Base-by-base conservation (phyloP, 23 tunicate species). In the Ascidia mentula region DNA sequence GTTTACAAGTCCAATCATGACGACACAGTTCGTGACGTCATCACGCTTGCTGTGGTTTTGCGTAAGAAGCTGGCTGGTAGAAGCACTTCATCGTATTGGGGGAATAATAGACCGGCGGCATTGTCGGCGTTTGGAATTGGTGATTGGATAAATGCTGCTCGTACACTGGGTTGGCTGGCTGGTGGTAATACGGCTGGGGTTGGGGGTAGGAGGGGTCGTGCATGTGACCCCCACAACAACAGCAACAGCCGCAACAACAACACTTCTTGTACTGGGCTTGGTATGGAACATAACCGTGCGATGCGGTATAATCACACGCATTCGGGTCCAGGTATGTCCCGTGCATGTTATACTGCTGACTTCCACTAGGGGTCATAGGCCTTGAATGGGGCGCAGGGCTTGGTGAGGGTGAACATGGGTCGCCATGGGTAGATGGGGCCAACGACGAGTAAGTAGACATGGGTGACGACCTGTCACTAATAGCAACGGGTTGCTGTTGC, bases 1-100 rank as follows among this genome's bases (percentile, higher is more conserved):
- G 15, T 12, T 42, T 15, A 42, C 12, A 9, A 42, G 53, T 9
- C 53, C 12, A 12, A 15, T 15, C 12, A 42, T 42, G 53, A 42
- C 53, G 53, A 15, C 12, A 42, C 53, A 42, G 15, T 15, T 12
- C 15, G 15, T 42, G 53, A 42, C 53, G 72, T 69, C 33, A 26
- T 69, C 72, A 69, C 32, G 72, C 33, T 9, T 69, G 33, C 20
- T 69, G 72, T 9, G 59, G 84, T 33, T 53, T 36, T 4, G 28
- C 18, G 69, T 85, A 85, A 2, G 46, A 36, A 13, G 84, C 89
- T 18, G 89, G 89, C 31, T 85, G 83, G 59, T 85, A 85, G 45
- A 38, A 60, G 40, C 89, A 85, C 22, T 76, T 69, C 83, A 85
- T 72, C 18, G 33, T 85, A 69, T 59, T 36, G 0, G 89, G 89